Percentiles rank a stretch among this genome's conserved stretches.
phyloP scores from a whole-genome alignment of 2,888 invertebrate genomes.

The Ferdinandea cuprea region DNA sequence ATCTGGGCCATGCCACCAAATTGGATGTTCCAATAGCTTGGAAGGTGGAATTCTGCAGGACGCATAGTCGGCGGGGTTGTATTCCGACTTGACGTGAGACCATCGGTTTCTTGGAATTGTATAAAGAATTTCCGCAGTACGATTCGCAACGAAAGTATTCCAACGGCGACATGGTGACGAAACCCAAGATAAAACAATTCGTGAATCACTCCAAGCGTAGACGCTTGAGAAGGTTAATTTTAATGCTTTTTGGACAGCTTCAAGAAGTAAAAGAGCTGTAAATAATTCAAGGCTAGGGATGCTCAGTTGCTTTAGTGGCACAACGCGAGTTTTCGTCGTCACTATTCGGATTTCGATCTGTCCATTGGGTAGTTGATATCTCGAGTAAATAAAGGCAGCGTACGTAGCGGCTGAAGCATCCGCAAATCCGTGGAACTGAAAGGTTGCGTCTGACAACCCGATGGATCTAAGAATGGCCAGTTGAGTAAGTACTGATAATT shows the following conservation, averaged over 20 bases:
- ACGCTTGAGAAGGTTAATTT: not conserved
- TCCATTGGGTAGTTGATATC: too few species aligned
- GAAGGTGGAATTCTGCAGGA: not conserved
- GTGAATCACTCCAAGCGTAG: slow-evolving; percentile 4
- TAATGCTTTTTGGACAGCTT: not conserved
- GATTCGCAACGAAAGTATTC: not conserved
- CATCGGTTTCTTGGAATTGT: not conserved
- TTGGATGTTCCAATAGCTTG: not conserved
- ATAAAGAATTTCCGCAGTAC: not conserved
- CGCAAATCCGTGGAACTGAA: not conserved
- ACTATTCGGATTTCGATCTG: too few species aligned
- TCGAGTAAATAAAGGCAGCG: not conserved
- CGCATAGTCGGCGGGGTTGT: not conserved
- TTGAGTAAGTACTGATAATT: not conserved
- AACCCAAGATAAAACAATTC: not conserved
- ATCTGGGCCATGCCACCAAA: slow-evolving; percentile 28
- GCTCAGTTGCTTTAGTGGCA: not conserved
- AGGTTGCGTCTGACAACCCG: not conserved
- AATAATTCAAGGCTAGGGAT: not conserved
- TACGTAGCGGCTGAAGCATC: not conserved
- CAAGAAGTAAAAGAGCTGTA: not conserved
- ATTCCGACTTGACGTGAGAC: not conserved
- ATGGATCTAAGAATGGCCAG: not conserved
- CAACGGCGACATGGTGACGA: not conserved
- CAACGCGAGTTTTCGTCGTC: not conserved